phyloP scores from a whole-genome alignment of 2,888 invertebrate genomes.

The Uloborus plumipes region DNA sequence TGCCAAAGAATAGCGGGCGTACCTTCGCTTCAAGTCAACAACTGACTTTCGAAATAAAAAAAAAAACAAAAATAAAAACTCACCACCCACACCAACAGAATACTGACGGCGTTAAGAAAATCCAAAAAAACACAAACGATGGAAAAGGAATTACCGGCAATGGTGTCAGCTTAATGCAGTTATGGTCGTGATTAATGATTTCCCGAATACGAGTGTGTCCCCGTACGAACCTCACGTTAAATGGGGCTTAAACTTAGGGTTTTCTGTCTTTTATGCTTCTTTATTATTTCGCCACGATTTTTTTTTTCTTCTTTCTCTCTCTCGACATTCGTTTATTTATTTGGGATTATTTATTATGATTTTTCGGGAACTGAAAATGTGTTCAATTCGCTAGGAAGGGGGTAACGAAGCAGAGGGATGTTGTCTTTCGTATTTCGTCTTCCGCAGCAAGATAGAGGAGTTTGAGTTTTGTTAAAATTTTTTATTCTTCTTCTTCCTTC shows the following conservation, averaged over 20 bases:
- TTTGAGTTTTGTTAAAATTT: neutral
- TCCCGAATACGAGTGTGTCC: constrained; percentile 40
- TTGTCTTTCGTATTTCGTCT: neutral
- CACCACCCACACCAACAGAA: constrained; percentile 22
- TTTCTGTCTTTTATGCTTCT: constrained; percentile 15
- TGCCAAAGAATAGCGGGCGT: constrained; percentile 9
- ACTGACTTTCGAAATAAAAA: constrained; percentile 11
- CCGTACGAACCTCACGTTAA: constrained; percentile 37
- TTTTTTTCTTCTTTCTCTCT: constrained; percentile 9
- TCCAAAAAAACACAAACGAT: constrained; percentile 26
- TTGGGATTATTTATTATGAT: constrained; percentile 61
- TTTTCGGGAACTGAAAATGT: constrained; percentile 36
- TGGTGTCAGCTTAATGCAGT: constrained; percentile 63
- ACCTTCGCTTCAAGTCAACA: constrained; percentile 1
- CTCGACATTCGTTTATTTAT: constrained; percentile 55
- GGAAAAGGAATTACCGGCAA: constrained; percentile 54
- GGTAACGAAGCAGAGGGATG: neutral
- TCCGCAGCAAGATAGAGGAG: neutral
- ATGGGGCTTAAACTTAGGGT: constrained; percentile 59
- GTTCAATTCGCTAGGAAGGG: constrained; percentile 10
- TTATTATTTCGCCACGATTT: constrained; percentile 2
- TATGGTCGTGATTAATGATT: constrained; percentile 58
- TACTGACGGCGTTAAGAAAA: constrained; percentile 18
- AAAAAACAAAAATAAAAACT: neutral
- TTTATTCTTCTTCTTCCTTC: too few species aligned